phyloP scores from a whole-genome alignment of 2,797 vertebrate species.

The Anolis apletophallus region DNA sequence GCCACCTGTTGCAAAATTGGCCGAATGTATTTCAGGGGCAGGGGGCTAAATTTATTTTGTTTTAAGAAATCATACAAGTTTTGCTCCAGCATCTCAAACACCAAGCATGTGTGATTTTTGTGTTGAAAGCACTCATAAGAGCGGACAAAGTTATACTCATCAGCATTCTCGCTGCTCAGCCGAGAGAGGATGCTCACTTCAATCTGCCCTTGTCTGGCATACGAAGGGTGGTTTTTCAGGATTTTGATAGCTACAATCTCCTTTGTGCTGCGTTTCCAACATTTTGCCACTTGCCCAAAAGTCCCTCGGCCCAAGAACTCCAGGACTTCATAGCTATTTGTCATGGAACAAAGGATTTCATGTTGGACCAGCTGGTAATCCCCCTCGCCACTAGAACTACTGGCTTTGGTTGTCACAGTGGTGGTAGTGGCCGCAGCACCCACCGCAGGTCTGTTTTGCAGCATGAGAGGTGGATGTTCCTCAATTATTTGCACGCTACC shows the following conservation, averaged over 20 bases:
- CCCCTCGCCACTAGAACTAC: conserved; percentile 94
- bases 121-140: conserved; percentile 99
- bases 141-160: conserved; percentile 97
- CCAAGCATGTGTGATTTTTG: conserved; percentile 99
- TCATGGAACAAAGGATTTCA: conserved; percentile 97
- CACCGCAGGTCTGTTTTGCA: conserved; percentile 89
- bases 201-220: conserved; percentile 96
- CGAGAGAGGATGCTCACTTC: conserved; percentile 98
- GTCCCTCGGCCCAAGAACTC: conserved; percentile 97
- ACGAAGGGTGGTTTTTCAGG: conserved; percentile 97
- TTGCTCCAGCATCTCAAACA: conserved; percentile 99
- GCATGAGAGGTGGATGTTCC: conserved; percentile 96
- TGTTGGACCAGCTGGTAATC: conserved; percentile 99
- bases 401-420: conserved; percentile 96
- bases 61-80: conserved; percentile 98
- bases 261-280: conserved; percentile 98
- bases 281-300: conserved; percentile 97
- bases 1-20: conserved; percentile 97
- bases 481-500: conserved; percentile 99
- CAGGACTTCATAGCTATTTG: conserved; percentile 96
- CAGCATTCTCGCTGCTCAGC: conserved; percentile 95
- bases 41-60: conserved; percentile 98
- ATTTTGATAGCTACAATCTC: conserved; percentile 99
- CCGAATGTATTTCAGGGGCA: conserved; percentile 95
- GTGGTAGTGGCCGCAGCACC: conserved; percentile 91